Base-by-base conservation (phyloP, 1,140 invertebrate genomes). In the Radopholus similis region DNA sequence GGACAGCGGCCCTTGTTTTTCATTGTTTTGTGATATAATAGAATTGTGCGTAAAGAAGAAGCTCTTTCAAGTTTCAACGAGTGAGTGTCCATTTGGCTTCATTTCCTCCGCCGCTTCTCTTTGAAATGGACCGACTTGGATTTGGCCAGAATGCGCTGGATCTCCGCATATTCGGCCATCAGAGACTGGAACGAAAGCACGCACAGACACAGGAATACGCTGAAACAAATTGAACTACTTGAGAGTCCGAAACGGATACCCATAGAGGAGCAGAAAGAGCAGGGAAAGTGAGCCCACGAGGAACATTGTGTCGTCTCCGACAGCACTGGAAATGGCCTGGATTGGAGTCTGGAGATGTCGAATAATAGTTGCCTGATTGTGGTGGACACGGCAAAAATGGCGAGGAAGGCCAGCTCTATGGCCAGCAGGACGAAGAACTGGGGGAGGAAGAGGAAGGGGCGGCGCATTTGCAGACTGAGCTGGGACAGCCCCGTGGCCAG, bases 121-220 rank as follows among this genome's bases (percentile, higher is more conserved):
- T 72, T 72, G 42, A 72, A 72, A 62, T 75, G 71, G 15, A 72
- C 71, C 15, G 72, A 44, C 55, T 74, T 72, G 5, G 71, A 38
- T 28, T 37, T 68, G 40, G 71, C 71, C 18, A 72, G 62, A n/a
- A 72, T 75, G 28, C 47, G n/a, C 42, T 70, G 38, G 37, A 72
- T 72, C 23, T 74, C 62, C 23, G 42, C 38, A 38, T 63, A 69
- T 59, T 68, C 72, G 13, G 65, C 15, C 18, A 34, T 42, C 8
- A 72, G 37, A 30, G 40, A 76, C 21, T 69, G 74, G 60, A 72
- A 72, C 51, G 47, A 76, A n/a, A 75, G 32, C 28, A 74, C 72
- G 35, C 70, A 47, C 26, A 57, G 35, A 26, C 38, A 44, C 32
- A 74, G 58, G 54, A 65, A 72, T 13, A 23, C 34, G 23, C 66